These are phyloP conservation scores for Microdon myrmicae DNA, from an alignment of 2,888 invertebrate species.

Conservation along the genomic window DNA sequence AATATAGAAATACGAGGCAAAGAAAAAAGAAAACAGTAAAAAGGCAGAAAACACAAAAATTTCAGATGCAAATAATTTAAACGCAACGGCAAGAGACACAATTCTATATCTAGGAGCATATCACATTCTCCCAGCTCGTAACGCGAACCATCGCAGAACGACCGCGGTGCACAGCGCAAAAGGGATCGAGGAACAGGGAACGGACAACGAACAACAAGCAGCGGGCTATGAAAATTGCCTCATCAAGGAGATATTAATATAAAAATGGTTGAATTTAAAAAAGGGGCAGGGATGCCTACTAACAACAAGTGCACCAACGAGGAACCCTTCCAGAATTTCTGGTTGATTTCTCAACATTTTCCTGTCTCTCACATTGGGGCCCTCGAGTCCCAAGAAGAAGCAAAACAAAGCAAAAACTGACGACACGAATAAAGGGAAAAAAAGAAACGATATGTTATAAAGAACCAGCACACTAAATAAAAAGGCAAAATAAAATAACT, in stretches of 20 bases:
- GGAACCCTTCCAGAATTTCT: slow-evolving; percentile 45
- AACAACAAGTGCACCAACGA: slow-evolving; percentile 17
- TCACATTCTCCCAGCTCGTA: too few species aligned
- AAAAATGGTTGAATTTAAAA: slow-evolving; percentile 42
- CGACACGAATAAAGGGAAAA: slow-evolving; percentile 8
- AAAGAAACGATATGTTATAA: background rate
- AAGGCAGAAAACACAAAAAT: slow-evolving; percentile 2
- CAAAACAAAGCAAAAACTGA: slow-evolving; percentile 7
- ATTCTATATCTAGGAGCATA: too few species aligned
- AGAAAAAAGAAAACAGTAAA: slow-evolving; percentile 19
- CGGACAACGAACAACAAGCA: slow-evolving; percentile 29
- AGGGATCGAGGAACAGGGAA: slow-evolving; percentile 34
- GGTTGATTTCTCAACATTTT: slow-evolving; percentile 52
- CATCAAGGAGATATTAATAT: slow-evolving; percentile 53
- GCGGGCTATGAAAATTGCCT: slow-evolving; percentile 49
- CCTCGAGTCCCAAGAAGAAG: too few species aligned
- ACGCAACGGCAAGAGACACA: too few species aligned
- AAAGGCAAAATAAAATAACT: slow-evolving; percentile 16
- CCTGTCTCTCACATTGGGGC: slow-evolving; percentile 38
- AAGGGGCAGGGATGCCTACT: slow-evolving; percentile 10
- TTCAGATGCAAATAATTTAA: slow-evolving; percentile 51
- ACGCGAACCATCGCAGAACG: too few species aligned
- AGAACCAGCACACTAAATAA: slow-evolving; percentile 8
- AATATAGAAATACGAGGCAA: slow-evolving; percentile 39
- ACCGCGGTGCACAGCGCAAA: too few species aligned